Percentiles rank a stretch among this genome's conserved stretches.
Conservation (phyloP, 2,797 vertebrate genomes). For the Schizopygopsis malacanthus region DNA sequence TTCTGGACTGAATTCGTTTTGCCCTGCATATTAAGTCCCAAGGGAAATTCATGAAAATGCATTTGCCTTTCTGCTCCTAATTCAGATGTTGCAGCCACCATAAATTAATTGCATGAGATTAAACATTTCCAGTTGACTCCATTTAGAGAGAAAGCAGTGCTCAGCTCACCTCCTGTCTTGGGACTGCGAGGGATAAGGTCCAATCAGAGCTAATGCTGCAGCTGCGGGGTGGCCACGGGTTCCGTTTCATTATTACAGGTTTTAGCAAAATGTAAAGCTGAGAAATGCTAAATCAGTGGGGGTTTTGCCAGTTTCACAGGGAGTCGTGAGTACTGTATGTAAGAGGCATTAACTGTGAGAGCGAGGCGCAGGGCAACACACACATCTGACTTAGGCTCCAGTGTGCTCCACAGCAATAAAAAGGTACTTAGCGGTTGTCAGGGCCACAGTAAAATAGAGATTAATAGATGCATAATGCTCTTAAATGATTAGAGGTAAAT, state of each 20-base stretch:
- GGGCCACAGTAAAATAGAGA: conserved; percentile 12
- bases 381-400: conserved; percentile 10
- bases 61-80: conserved; percentile 48
- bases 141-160: conserved; percentile 45
- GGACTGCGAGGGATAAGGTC: conserved; percentile 32
- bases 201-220: conserved; percentile 66
- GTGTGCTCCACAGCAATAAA: conserved; percentile 11
- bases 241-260: conserved; percentile 69
- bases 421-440: conserved; percentile 30
- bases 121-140: conserved; percentile 53
- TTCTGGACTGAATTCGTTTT: conserved; percentile 46
- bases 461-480: conserved; percentile 33
- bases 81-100: conserved; percentile 42
- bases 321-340: not conserved
- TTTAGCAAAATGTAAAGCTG: conserved; percentile 66
- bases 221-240: conserved; percentile 64
- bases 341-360: not conserved
- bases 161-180: conserved; percentile 41
- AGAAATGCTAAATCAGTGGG: conserved; percentile 2
- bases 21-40: conserved; percentile 44
- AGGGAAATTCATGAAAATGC: conserved; percentile 63
- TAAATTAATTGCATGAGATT: conserved; percentile 63
- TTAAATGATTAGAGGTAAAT: conserved; percentile 22
- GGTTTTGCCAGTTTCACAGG: conserved; percentile 1
- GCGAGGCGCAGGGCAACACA: not conserved